These are phyloP conservation scores for Pterocles burchelli DNA, from an alignment of 2,113 vertebrate genomes.

Conservation along the genomic window DNA sequence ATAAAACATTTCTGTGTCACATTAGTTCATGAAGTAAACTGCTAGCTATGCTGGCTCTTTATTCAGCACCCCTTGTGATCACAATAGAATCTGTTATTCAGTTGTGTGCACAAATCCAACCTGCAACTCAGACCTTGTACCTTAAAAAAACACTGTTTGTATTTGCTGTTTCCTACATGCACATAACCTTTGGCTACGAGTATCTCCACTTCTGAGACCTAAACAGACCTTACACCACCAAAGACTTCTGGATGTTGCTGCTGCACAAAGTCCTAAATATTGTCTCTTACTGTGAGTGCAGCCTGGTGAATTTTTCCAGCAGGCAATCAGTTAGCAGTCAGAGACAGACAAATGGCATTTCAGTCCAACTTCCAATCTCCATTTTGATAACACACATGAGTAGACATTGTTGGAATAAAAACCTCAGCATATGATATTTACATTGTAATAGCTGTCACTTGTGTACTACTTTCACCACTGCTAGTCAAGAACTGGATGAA, in stretches of 20 bases:
- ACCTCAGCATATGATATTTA: neutral
- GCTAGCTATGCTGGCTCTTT: neutral
- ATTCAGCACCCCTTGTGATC: neutral
- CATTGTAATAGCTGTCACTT: neutral
- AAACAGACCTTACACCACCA: neutral
- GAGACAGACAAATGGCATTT: neutral
- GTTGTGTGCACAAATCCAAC: neutral
- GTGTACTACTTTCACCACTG: neutral
- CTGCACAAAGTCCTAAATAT: neutral
- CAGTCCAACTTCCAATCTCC: neutral
- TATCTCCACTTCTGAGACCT: neutral
- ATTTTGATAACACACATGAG: neutral
- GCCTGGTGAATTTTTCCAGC: neutral
- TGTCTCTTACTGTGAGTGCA: neutral
- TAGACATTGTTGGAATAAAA: neutral
- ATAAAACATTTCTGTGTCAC: neutral
- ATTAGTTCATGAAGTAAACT: conserved; percentile 32
- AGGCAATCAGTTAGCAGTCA: neutral
- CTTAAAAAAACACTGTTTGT: neutral
- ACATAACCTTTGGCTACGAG: neutral
- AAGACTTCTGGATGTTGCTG: neutral
- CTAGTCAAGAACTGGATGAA: neutral
- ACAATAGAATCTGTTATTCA: neutral
- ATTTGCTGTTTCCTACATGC: neutral
- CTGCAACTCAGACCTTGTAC: neutral